Conservation (phyloP, 64 coral and sea anemone genomes). For the Porites australiensis region DNA sequence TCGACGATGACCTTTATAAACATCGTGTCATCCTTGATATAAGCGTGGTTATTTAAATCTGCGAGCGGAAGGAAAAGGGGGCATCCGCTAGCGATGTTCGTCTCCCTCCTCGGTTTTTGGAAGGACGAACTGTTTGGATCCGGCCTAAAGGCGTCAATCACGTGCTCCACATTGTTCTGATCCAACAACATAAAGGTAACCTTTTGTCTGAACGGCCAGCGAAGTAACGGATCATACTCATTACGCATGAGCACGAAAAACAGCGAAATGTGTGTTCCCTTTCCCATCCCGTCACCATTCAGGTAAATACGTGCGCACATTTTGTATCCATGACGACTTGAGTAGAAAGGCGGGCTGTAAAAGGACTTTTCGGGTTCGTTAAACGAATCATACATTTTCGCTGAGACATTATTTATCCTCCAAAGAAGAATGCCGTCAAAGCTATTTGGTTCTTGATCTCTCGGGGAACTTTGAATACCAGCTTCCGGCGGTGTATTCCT, state of each 20-base stretch:
- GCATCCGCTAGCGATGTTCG: slow-evolving; percentile 66
- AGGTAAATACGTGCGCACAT: slow-evolving; percentile 74
- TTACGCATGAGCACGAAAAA: slow-evolving; percentile 76
- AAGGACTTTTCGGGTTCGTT: slow-evolving; percentile 57
- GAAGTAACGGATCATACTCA: slow-evolving; percentile 49
- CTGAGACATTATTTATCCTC: slow-evolving; percentile 51
- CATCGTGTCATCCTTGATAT: slow-evolving; percentile 67
- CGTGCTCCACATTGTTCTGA: slow-evolving; percentile 63
- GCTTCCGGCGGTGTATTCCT: background rate
- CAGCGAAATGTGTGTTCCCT: slow-evolving; percentile 50
- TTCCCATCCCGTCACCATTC: slow-evolving; percentile 69
- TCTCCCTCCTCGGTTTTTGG: slow-evolving; percentile 45
- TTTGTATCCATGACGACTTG: slow-evolving; percentile 72
- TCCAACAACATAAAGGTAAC: slow-evolving; percentile 70
- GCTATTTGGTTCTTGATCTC: background rate
- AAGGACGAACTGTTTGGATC: slow-evolving; percentile 67
- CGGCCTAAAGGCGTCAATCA: slow-evolving; percentile 64
- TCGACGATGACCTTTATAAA: slow-evolving; percentile 64
- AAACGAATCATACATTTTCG: slow-evolving; percentile 46
- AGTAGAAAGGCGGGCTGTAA: slow-evolving; percentile 59
- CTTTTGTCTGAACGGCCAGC: slow-evolving; percentile 74
- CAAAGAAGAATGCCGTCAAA: slow-evolving; percentile 55
- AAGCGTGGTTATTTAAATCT: slow-evolving; percentile 56
- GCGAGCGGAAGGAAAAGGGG: slow-evolving; percentile 51
- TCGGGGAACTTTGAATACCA: background rate